These are phyloP conservation scores for Centrocercus urophasianus DNA, from an alignment of 2,113 vertebrate genomes.

Conservation along the genomic window DNA sequence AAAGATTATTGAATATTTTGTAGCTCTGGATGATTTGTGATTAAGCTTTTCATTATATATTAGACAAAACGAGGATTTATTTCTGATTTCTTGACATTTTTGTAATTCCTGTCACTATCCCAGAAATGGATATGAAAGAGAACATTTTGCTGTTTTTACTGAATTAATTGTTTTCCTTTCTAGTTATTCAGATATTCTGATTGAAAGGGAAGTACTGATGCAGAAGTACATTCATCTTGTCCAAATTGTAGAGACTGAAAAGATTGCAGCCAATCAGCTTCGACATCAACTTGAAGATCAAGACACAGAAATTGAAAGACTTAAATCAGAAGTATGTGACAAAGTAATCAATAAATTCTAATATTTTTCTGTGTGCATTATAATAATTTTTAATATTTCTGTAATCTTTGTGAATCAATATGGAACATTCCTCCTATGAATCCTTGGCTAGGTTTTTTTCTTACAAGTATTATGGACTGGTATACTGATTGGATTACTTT, in stretches of 20 bases:
- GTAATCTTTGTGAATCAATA: not conserved
- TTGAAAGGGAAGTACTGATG: conserved; percentile 86
- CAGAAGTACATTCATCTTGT: conserved; percentile 88
- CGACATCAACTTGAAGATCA: conserved; percentile 97
- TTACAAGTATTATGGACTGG: not conserved
- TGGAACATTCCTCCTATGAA: accelerated
- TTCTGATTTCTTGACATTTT: not conserved
- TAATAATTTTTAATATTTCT: not conserved
- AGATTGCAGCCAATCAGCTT: conserved; percentile 88
- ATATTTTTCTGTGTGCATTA: not conserved
- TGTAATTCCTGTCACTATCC: not conserved
- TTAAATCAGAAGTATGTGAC: conserved; percentile 90
- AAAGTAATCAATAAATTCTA: not conserved
- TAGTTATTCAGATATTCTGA: conserved; percentile 86
- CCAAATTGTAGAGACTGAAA: conserved; percentile 87
- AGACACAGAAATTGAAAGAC: conserved; percentile 94
- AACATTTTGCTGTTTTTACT: not conserved
- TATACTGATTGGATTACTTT: not conserved
- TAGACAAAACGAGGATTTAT: not conserved
- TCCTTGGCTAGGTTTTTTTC: not conserved
- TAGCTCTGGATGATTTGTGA: not conserved
- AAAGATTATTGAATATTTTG: not conserved
- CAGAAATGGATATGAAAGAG: not conserved
- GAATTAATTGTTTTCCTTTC: conserved; percentile 31
- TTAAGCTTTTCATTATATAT: not conserved